Conservation (phyloP, 2,888 invertebrate genomes). For the Pachydiplax longipennis region DNA sequence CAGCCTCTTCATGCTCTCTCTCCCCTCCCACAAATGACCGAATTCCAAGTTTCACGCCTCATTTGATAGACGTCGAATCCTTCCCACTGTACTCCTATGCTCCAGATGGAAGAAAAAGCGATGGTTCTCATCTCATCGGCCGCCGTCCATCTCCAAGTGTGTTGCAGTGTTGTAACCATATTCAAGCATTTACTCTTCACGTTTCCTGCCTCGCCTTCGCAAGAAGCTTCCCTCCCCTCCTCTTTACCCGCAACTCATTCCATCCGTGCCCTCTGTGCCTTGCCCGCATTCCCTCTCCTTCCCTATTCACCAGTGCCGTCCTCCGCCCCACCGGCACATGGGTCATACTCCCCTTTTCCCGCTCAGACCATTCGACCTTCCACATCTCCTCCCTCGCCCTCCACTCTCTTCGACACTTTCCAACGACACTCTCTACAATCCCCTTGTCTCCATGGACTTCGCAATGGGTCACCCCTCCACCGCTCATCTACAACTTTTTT, state of each 20-base stretch:
- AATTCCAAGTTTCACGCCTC: not conserved
- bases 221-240: not conserved
- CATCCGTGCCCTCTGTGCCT: not conserved
- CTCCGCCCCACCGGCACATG: not conserved
- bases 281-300: not conserved
- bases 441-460: not conserved
- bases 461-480: not conserved
- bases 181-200: conserved; percentile 22
- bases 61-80: not conserved
- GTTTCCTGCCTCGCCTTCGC: conserved; percentile 25
- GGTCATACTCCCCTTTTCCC: not conserved
- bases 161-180: conserved; percentile 11
- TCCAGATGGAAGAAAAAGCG: not conserved
- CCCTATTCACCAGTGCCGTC: not conserved
- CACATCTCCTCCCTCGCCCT: not conserved
- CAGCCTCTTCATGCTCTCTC: not conserved
- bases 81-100: not conserved
- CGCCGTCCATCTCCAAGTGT: not conserved
- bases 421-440: not conserved
- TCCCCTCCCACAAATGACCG: not conserved
- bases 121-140: not conserved
- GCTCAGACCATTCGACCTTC: not conserved
- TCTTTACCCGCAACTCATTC: not conserved
- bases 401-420: not conserved
- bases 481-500: not conserved